These are phyloP conservation scores for Laticauda colubrina DNA, from an alignment of 2,113 vertebrate species.

Conservation along the genomic window DNA sequence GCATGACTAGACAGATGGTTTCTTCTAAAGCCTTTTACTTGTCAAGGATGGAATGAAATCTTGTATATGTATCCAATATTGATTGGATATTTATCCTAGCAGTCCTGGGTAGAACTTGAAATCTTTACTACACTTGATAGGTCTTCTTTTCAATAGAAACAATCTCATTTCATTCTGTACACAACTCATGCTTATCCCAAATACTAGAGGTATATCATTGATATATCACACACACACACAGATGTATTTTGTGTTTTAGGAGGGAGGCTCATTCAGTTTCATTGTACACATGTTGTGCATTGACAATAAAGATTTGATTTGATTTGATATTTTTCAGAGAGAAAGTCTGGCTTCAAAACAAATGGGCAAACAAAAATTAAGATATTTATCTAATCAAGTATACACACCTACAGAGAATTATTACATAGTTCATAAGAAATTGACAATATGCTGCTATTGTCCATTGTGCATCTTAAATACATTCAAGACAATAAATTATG, in stretches of 20 bases:
- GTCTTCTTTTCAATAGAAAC: neutral
- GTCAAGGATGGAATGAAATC: neutral
- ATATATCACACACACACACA: neutral
- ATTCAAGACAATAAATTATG: constrained; percentile 29
- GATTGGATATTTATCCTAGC: neutral
- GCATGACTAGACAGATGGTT: neutral
- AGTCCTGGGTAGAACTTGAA: neutral
- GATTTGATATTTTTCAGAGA: neutral
- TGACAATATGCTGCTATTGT: constrained; percentile 33
- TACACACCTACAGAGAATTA: constrained; percentile 33
- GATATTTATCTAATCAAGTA: constrained; percentile 32
- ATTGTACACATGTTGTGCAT: too few species aligned
- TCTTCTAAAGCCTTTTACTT: neutral
- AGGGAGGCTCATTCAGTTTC: too few species aligned
- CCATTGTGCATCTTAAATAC: constrained; percentile 39
- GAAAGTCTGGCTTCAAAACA: neutral
- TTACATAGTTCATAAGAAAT: constrained; percentile 20
- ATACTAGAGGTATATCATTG: constrained; percentile 19
- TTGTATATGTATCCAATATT: neutral
- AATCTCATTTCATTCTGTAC: neutral
- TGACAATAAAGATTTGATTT: neutral
- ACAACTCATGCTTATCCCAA: neutral
- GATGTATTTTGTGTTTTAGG: too few species aligned
- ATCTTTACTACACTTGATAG: neutral
- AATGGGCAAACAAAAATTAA: constrained; percentile 22